Percentiles rank a stretch among this genome's conserved stretches.
phyloP scores from a whole-genome alignment of 2,797 vertebrate species.

The Knipowitschia caucasica region DNA sequence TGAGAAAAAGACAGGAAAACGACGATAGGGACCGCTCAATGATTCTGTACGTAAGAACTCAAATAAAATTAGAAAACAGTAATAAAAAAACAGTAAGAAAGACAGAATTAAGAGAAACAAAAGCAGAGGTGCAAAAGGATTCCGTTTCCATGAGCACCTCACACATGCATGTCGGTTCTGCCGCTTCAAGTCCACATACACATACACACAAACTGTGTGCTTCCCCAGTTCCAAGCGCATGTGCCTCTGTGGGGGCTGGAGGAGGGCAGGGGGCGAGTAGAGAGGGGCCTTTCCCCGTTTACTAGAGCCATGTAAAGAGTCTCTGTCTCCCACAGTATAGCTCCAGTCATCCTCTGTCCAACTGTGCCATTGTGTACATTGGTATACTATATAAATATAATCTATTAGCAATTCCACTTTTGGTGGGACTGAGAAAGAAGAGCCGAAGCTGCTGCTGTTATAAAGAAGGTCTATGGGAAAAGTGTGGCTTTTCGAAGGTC shows the following conservation, averaged over 20 bases:
- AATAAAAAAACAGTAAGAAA: conserved; percentile 69
- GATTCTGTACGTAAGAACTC: conserved; percentile 70
- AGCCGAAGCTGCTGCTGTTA: conserved; percentile 58
- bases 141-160: conserved; percentile 69
- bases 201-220: conserved; percentile 62
- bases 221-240: conserved; percentile 52
- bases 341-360: conserved; percentile 68
- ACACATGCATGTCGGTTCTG: conserved; percentile 72
- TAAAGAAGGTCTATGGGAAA: conserved; percentile 30
- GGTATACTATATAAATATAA: conserved; percentile 45
- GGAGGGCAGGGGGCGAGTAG: conserved; percentile 2
- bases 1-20: conserved; percentile 39
- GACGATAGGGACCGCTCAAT: conserved; percentile 62
- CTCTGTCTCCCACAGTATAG: conserved; percentile 69
- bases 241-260: conserved; percentile 55
- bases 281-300: conserved; percentile 52
- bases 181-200: conserved; percentile 70
- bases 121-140: conserved; percentile 61
- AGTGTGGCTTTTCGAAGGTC: conserved; percentile 51
- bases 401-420: conserved; percentile 50
- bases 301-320: conserved; percentile 69
- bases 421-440: conserved; percentile 56
- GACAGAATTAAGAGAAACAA: conserved; percentile 61
- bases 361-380: conserved; percentile 48
- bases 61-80: conserved; percentile 76